phyloP scores from a whole-genome alignment of 1,140 invertebrate species.

The Hyles euphorbiae region DNA sequence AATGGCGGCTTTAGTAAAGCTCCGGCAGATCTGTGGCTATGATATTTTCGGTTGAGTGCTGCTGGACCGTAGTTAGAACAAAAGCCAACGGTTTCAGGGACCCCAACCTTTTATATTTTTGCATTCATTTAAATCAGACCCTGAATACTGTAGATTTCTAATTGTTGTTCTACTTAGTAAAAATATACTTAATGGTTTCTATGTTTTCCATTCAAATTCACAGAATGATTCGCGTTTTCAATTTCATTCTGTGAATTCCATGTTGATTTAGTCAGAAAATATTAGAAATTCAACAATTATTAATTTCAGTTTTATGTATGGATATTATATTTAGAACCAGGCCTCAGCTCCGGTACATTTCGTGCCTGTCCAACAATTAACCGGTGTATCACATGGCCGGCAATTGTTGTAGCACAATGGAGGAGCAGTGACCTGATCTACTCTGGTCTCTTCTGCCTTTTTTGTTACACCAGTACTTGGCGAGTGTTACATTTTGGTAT shows the following conservation, averaged over 20 bases:
- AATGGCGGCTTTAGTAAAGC: constrained; percentile 9
- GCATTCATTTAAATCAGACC: no score
- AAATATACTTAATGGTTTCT: no score
- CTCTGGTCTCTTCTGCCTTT: constrained; percentile 5
- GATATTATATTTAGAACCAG: no score
- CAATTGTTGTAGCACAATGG: not conserved
- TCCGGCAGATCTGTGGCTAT: not conserved
- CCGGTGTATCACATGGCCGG: constrained; percentile 5
- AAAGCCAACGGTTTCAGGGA: not conserved
- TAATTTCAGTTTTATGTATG: no score
- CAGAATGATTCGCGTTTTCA: no score
- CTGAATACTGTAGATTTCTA: no score
- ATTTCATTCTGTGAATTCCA: no score
- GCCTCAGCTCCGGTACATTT: no score
- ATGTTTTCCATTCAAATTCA: no score
- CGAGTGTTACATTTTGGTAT: not conserved
- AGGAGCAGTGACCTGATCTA: constrained; percentile 1
- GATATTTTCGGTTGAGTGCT: constrained; percentile 4
- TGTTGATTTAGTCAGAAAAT: no score
- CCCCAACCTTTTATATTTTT: not conserved
- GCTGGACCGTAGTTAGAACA: not conserved
- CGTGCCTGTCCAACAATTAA: constrained; percentile 2
- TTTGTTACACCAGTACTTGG: not conserved
- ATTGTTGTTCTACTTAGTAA: no score
- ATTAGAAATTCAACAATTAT: no score